phyloP scores from a whole-genome alignment of 1,140 invertebrate species.

The Frieseomelitta varia region DNA sequence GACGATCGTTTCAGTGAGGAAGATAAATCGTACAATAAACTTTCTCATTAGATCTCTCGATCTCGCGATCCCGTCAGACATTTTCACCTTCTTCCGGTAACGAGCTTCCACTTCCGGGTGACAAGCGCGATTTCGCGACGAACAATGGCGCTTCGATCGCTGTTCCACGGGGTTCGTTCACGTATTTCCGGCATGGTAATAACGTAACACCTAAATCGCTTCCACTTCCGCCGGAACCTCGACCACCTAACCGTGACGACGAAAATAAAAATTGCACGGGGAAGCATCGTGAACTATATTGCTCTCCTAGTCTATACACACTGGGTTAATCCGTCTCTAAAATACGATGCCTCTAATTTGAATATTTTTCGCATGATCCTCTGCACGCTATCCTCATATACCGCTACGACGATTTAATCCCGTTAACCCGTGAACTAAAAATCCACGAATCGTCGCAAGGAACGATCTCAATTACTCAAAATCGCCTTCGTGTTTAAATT shows the following conservation, averaged over 20 bases:
- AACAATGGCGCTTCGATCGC: constrained; percentile 60
- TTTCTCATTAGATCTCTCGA: constrained; percentile 53
- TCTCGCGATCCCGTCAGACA: constrained; percentile 13
- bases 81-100: constrained; percentile 61
- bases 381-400: background rate
- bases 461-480: constrained; percentile 44
- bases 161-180: constrained; percentile 49
- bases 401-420: constrained; percentile 23
- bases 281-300: background rate
- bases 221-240: constrained; percentile 65
- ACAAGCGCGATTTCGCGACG: constrained; percentile 54
- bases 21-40: background rate
- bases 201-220: constrained; percentile 54
- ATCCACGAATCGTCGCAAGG: constrained; percentile 5
- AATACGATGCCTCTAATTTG: background rate
- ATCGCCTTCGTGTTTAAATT: constrained; percentile 26
- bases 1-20: background rate
- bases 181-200: constrained; percentile 59
- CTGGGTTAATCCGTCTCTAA: background rate
- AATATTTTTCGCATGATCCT: background rate
- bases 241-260: constrained; percentile 58
- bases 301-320: too few species aligned
- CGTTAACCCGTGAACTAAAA: constrained; percentile 34
- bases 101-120: constrained; percentile 42
- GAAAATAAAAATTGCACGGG: constrained; percentile 28